Percentiles rank a stretch among this genome's conserved stretches.
These are phyloP conservation scores for Aleadryas rufinucha DNA, from an alignment of 2,113 vertebrate genomes.

Conservation along the genomic window DNA sequence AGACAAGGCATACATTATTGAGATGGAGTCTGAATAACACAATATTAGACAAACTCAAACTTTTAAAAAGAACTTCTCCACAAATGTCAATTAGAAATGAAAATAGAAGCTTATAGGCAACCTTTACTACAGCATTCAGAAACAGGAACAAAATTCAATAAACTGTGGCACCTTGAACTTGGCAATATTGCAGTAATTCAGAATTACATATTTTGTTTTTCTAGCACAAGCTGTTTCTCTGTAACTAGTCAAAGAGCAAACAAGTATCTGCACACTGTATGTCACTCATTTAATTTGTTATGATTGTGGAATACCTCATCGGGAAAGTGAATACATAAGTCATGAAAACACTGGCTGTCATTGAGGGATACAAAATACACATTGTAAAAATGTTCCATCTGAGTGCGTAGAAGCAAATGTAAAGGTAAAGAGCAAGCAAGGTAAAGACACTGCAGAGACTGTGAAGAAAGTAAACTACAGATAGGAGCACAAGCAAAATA, in stretches of 20 bases:
- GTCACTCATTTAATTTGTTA: constrained; percentile 22
- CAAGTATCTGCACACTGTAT: background rate
- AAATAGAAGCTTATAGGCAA: background rate
- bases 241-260: constrained; percentile 31
- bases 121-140: background rate
- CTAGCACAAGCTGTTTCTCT: constrained; percentile 7
- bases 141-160: background rate
- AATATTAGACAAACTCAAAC: background rate
- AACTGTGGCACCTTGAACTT: background rate
- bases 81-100: background rate
- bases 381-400: background rate
- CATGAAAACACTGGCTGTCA: constrained; percentile 35
- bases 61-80: background rate
- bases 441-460: background rate
- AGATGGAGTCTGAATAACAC: background rate
- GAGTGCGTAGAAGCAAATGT: background rate
- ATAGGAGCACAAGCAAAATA: background rate
- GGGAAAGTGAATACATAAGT: constrained; percentile 7
- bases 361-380: background rate
- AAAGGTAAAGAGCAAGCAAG: background rate
- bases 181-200: background rate
- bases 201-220: background rate
- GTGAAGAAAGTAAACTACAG: background rate
- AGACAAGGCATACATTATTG: background rate
- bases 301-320: constrained; percentile 34